These are phyloP conservation scores for Heliangelus exortis DNA, from an alignment of 2,797 vertebrate species.

Conservation along the genomic window DNA sequence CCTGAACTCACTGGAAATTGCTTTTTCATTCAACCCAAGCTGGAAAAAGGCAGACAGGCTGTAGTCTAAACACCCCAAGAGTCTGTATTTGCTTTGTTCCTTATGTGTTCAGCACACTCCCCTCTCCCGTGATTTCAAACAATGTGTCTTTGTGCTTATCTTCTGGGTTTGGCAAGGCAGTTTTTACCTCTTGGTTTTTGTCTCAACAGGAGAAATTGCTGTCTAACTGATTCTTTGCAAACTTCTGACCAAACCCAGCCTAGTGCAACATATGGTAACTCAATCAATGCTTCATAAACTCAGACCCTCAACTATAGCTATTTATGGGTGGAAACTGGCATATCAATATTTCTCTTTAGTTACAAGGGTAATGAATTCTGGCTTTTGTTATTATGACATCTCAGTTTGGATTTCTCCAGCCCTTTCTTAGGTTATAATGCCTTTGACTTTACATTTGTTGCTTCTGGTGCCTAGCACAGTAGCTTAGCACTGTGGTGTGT, in stretches of 20 bases:
- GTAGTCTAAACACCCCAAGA: constrained; percentile 62
- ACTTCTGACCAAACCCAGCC: constrained; percentile 56
- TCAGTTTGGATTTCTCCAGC: constrained; percentile 29
- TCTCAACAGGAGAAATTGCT: constrained; percentile 59
- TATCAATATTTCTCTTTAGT: constrained; percentile 31
- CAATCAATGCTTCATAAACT: constrained; percentile 38
- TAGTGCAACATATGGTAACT: constrained; percentile 54
- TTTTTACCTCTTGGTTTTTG: constrained; percentile 60
- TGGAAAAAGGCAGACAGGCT: constrained; percentile 47
- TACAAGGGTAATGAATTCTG: constrained; percentile 39
- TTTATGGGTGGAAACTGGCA: constrained; percentile 58
- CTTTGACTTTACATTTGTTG: constrained; percentile 24
- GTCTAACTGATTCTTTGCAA: constrained; percentile 48
- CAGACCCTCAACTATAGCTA: constrained; percentile 8
- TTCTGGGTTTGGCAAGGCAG: constrained; percentile 52
- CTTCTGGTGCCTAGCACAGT: constrained; percentile 28
- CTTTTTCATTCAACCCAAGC: constrained; percentile 59
- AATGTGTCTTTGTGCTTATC: constrained; percentile 70
- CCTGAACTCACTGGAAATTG: background rate
- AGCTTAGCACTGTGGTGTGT: constrained; percentile 32
- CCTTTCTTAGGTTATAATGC: background rate
- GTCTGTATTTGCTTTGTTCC: constrained; percentile 59
- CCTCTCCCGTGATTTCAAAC: constrained; percentile 51
- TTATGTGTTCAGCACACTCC: constrained; percentile 32
- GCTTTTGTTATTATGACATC: constrained; percentile 45